Base-by-base conservation (phyloP, 2,113 vertebrate species). In the Saguinus midas region DNA sequence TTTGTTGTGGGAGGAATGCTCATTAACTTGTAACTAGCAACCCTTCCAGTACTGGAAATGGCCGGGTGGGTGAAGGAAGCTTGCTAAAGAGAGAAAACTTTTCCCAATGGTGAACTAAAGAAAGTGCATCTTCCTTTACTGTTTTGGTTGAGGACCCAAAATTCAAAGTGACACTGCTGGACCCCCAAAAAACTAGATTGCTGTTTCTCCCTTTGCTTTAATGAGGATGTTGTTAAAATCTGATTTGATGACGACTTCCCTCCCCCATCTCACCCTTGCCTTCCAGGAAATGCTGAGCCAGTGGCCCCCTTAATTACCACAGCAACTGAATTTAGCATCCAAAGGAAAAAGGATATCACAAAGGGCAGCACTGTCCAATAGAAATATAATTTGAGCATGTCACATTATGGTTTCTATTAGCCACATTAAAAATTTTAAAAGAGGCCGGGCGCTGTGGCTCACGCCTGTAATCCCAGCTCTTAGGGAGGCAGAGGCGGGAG, bases 241-340 rank as follows among this genome's bases (percentile, higher is more conserved):
- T 3, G n/a, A n/a, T 10, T 27, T 78, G 75, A 76, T 27, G 25
- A 17, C n/a, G 52, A n/a, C 2, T 66, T 88, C 80, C 84, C 50
- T 35, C 76, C 82, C 78, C 82, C 80, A 64, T 13, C 17, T 32
- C 72, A 35, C 8, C 21, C 92, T 37, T 18, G 7, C 5, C 48
- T 96, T 97, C 84, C 93, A 80, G 2, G 91, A 57, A 97, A 91
- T 0, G 0, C 85, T 58, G 66, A 50, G 40, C 82, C n/a, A 40
- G 70, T 78, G 72, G 96, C 89, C 78, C 93, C 78, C 37, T 95
- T 76, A 86, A 64, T 83, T 98, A 61, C 87, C 94, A 96, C 91
- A 80, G 89, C 87, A 98, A 97, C 78, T 66, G 80, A 96, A 76
- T 76, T 88, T 89, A 93, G 95, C 23, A 91, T n/a, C 55, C 73